phyloP scores from a whole-genome alignment of 2,797 vertebrate species.

The Chelmon rostratus region DNA sequence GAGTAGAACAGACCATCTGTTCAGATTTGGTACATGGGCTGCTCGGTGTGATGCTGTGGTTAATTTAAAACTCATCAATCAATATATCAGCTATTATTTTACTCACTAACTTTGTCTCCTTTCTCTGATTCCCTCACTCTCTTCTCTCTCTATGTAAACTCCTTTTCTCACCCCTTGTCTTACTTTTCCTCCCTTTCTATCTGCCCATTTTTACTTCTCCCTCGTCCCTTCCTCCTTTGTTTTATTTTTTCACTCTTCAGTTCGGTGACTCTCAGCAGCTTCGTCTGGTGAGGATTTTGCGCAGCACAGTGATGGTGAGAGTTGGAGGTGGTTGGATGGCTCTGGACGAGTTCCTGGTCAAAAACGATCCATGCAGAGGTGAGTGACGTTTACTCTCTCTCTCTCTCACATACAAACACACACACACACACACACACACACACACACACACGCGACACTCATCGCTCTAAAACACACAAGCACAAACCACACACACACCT shows the following conservation, averaged over 20 bases:
- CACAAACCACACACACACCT: neutral
- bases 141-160: neutral
- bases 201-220: neutral
- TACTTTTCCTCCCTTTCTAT: neutral
- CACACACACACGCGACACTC: neutral
- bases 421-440: neutral
- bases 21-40: conserved; percentile 34
- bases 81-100: neutral
- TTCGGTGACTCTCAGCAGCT: conserved; percentile 99
- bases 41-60: conserved; percentile 36
- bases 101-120: conserved; percentile 22
- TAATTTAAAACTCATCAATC: conserved; percentile 3
- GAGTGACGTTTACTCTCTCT: conserved; percentile 62
- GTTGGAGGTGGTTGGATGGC: conserved; percentile 99
- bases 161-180: neutral
- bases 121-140: neutral
- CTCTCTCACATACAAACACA: neutral
- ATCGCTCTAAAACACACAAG: no score
- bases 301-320: conserved; percentile 98
- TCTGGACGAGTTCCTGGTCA: conserved; percentile 97
- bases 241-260: conserved; percentile 75
- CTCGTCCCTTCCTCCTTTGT: neutral
- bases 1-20: conserved; percentile 21
- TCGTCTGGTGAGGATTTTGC: conserved; percentile 96
- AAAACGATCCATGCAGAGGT: conserved; percentile 99